These are phyloP conservation scores for Myodes glareolus DNA, from an alignment of 2,113 vertebrate genomes.

Conservation along the genomic window DNA sequence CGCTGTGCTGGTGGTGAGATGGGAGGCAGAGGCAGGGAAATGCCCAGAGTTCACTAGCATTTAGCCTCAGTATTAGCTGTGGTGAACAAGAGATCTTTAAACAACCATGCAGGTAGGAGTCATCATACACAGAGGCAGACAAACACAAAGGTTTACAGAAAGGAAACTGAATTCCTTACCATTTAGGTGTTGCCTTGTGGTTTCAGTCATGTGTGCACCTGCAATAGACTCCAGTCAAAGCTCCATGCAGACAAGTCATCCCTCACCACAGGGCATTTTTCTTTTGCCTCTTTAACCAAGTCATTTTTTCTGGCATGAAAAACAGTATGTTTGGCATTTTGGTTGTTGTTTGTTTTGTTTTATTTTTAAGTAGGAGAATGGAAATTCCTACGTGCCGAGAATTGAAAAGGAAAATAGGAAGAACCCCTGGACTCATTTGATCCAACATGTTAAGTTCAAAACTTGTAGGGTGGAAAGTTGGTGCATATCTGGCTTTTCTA, in stretches of 20 bases:
- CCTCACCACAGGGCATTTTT: background rate
- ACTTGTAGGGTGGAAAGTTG: constrained; percentile 76
- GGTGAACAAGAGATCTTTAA: background rate
- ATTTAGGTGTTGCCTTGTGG: background rate
- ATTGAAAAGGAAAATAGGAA: constrained; percentile 71
- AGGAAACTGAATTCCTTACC: background rate
- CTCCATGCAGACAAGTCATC: background rate
- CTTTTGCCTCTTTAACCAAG: constrained; percentile 10
- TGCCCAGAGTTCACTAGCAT: background rate
- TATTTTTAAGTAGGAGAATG: constrained; percentile 8
- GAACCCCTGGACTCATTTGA: constrained; percentile 37
- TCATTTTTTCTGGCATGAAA: constrained; percentile 52
- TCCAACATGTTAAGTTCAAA: constrained; percentile 68
- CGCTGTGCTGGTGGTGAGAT: background rate
- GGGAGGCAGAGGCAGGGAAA: background rate
- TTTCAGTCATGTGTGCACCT: constrained; percentile 18
- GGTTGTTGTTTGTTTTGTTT: background rate
- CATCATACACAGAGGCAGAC: background rate
- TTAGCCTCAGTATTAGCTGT: background rate
- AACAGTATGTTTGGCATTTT: background rate
- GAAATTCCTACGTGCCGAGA: constrained; percentile 65
- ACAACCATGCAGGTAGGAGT: background rate
- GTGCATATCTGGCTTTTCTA: constrained; percentile 79
- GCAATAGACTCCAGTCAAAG: constrained; percentile 13
- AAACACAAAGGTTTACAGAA: background rate